Evolutionary conservation across 2,113 vertebrate species (phyloP).

Genomic region (Siniperca chuatsi): DNA sequence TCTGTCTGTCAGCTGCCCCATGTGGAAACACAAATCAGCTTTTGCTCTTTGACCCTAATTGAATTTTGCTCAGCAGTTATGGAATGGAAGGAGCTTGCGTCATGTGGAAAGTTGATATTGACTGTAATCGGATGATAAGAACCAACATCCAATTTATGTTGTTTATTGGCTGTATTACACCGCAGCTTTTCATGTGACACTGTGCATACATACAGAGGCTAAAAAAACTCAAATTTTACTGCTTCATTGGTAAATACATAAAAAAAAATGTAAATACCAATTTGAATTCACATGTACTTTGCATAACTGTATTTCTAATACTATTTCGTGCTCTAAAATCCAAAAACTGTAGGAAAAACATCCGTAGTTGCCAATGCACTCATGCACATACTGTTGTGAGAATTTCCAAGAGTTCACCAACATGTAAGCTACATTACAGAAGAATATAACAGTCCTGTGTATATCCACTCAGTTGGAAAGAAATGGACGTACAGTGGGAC

Average conservation of each 20-base stretch:
- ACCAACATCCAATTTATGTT: background rate
- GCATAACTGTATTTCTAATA: background rate
- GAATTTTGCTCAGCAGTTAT: constrained; percentile 21
- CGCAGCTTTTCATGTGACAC: background rate
- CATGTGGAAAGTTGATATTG: background rate
- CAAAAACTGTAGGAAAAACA: background rate
- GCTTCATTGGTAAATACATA: background rate
- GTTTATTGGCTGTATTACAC: background rate
- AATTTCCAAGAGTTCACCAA: constrained; percentile 19
- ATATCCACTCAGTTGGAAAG: constrained; percentile 36
- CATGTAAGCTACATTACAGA: constrained; percentile 13
- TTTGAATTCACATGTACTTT: background rate
- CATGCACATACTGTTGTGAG: background rate
- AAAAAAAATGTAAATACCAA: background rate
- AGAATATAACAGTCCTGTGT: constrained; percentile 5
- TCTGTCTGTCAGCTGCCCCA: constrained; percentile 17
- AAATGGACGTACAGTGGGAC: constrained; percentile 36
- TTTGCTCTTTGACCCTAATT: constrained; percentile 31
- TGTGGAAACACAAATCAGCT: constrained; percentile 39
- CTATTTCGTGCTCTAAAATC: background rate
- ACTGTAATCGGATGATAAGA: constrained; percentile 5
- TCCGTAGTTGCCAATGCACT: constrained; percentile 2
- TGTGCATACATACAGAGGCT: background rate
- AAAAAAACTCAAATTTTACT: background rate
- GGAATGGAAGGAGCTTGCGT: constrained; percentile 15